Evolutionary conservation across 2,797 vertebrate species (phyloP), one percentile per base, ranked within the genome.

Genomic region (Jordanella pulchra): DNA sequence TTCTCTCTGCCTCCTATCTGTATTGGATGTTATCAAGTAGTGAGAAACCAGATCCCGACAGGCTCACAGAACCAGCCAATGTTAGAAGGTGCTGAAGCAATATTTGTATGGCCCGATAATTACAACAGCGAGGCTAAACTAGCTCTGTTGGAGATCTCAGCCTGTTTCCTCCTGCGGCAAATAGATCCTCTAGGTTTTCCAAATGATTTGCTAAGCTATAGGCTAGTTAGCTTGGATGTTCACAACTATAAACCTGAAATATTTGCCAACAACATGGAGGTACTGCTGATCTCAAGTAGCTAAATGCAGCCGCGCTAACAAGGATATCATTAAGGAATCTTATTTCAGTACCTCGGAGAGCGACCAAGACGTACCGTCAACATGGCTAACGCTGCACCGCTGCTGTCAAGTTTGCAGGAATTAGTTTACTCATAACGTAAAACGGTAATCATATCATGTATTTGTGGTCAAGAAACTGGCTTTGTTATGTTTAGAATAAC

Each of bases 331-430:
- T 77, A 11, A 23, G 28, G 21, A 73, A 55, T 48, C 23, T 14
- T 35, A 63, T 72, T 84, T 90, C 90, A 92, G 92, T 7, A 93
- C 92, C 91, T 77, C 71, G 92, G 92, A 93, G 68, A 93, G 92
- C 86, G 90, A 84, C 87, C 69, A 71, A 82, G 80, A 75, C 77
- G 65, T 44, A 63, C 47, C 78, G 81, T 79, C 75, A 83, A 79
- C 30, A 74, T 51, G 78, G 90, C 87, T 88, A 87, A 81, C 76
- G 50, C 70, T 45, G 44, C 23, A 65, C 56, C 66, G 39, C 0
- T 42, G 78, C 6, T 66, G 76, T 66, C 76, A 63, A 77, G 75
- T 69, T 13, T 69, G 76, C 69, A 7, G 32, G 7, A 55, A 1
- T 21, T 27, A 65, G 63, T 73, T 65, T 56, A 23, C 9, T 44